Evolutionary conservation across 1,140 invertebrate species (phyloP).

Genomic region (Semibalanus balanoides): DNA sequence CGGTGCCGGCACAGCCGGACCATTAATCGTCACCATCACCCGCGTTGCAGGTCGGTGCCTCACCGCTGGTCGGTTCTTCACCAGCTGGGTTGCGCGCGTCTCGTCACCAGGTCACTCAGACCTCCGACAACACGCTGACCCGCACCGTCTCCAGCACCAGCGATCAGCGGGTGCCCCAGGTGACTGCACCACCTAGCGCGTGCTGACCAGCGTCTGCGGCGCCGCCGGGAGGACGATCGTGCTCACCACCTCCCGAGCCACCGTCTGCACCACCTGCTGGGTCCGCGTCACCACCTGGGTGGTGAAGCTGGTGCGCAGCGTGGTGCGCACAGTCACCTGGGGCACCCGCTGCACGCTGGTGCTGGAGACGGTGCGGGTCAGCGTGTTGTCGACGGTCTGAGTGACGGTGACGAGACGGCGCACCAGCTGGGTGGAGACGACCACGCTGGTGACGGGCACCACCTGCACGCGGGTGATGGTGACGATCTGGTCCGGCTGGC

Average conservation of each 20-base stretch:
- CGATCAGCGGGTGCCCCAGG: neutral
- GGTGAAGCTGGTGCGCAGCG: neutral
- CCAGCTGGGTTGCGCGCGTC: neutral
- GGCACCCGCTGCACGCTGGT: neutral
- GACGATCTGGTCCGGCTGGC: neutral
- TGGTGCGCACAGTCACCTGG: neutral
- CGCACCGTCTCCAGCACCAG: neutral
- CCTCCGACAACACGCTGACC: neutral
- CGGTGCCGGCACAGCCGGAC: neutral
- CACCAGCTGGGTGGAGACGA: neutral
- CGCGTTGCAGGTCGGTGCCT: neutral
- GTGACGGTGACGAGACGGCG: neutral
- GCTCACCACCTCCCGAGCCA: neutral
- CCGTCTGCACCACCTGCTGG: neutral
- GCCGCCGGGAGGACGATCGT: neutral
- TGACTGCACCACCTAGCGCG: neutral
- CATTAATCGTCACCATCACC: neutral
- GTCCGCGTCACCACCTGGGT: neutral
- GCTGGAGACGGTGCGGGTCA: neutral
- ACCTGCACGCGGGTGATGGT: neutral
- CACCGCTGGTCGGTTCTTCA: neutral
- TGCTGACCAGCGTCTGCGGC: neutral
- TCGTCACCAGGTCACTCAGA: neutral
- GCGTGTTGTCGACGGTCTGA: neutral
- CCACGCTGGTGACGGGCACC: neutral